Conservation (phyloP, 1,140 invertebrate species). For the Leucophenga varia region DNA sequence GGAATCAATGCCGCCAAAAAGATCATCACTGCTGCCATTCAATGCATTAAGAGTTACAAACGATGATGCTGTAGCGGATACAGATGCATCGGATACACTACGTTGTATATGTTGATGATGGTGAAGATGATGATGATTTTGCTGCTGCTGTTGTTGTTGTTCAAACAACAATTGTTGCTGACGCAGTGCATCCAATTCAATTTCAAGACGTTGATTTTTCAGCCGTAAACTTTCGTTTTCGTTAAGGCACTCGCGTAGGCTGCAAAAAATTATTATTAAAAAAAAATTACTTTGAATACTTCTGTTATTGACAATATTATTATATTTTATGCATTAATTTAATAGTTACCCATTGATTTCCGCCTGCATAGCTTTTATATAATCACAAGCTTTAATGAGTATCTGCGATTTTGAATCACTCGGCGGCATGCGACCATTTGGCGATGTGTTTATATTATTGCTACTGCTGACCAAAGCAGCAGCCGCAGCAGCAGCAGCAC, state of each 20-base stretch:
- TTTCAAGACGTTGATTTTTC: conserved; percentile 45
- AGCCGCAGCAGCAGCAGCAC: conserved; percentile 4
- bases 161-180: conserved; percentile 23
- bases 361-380: conserved; percentile 82
- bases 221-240: conserved; percentile 43
- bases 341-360: conserved; percentile 66
- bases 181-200: conserved; percentile 38
- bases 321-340: not conserved
- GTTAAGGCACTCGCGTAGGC: conserved; percentile 43
- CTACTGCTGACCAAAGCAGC: conserved; percentile 22
- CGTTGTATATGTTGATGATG: conserved; percentile 1
- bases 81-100: conserved; percentile 8
- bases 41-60: conserved; percentile 43
- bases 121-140: conserved; percentile 11
- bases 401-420: conserved; percentile 93
- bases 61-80: conserved; percentile 2
- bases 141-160: conserved; percentile 30
- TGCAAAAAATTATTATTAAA: conserved; percentile 8
- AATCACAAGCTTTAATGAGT: conserved; percentile 93
- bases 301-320: not conserved
- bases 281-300: conserved; percentile 39
- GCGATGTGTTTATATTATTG: conserved; percentile 18
- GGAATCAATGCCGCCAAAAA: conserved; percentile 38
- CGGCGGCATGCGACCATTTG: conserved; percentile 43
- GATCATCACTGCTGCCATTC: conserved; percentile 31